phyloP scores from a whole-genome alignment of 2,113 vertebrate genomes.

The Sakesphorus luctuosus region DNA sequence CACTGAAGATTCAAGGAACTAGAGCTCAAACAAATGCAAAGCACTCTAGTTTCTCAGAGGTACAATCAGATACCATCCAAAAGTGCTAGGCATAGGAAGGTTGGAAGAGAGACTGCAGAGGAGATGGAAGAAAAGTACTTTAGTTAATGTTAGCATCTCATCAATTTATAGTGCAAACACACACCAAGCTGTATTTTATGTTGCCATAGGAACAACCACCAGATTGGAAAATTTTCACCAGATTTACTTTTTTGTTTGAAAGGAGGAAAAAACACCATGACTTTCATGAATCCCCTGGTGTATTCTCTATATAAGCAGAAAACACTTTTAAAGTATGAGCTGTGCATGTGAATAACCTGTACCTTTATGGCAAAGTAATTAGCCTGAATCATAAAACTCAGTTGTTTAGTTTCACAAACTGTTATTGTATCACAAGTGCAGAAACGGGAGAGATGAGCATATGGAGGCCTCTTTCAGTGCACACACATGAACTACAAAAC shows the following conservation, averaged over 20 bases:
- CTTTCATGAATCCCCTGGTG: background rate
- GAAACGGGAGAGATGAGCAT: background rate
- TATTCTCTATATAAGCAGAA: background rate
- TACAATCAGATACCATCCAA: background rate
- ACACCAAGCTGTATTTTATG: background rate
- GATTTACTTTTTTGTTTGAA: background rate
- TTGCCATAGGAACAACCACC: background rate
- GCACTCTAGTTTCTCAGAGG: background rate
- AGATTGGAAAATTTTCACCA: slow-evolving; percentile 17
- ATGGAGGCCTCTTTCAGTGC: background rate
- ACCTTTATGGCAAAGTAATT: background rate
- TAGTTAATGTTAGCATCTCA: background rate
- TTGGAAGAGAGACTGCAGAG: background rate
- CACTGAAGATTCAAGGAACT: background rate
- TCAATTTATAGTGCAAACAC: background rate
- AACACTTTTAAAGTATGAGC: background rate
- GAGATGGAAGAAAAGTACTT: background rate
- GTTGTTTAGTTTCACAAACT: background rate
- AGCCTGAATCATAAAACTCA: background rate
- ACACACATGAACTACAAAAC: background rate
- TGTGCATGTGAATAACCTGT: rapidly evolving
- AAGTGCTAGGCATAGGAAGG: background rate
- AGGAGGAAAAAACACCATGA: background rate
- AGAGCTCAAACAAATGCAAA: background rate
- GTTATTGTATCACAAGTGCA: background rate